Conservation (phyloP, 2,797 vertebrate species). For the Mallotus villosus region DNA sequence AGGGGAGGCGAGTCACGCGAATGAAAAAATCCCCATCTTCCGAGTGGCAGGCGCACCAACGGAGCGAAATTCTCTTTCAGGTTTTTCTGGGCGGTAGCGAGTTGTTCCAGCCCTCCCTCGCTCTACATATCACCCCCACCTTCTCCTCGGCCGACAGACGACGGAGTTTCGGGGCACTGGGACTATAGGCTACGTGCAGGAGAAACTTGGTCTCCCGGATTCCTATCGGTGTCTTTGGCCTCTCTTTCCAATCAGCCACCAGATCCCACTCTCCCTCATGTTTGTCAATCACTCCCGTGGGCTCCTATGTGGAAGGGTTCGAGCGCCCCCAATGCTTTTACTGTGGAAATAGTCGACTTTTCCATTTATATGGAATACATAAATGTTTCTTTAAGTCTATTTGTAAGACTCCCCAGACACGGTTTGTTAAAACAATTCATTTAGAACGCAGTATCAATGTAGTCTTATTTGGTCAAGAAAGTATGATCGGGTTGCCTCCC, state of each 20-base stretch:
- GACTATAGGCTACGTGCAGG: conserved; percentile 29
- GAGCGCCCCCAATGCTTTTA: conserved; percentile 39
- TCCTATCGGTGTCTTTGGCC: conserved; percentile 37
- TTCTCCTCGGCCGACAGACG: background rate
- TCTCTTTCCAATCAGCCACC: background rate
- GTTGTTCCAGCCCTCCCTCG: conserved; percentile 56
- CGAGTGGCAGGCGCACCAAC: conserved; percentile 67
- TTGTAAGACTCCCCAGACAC: background rate
- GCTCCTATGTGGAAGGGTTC: conserved; percentile 21
- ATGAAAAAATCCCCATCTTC: conserved; percentile 69
- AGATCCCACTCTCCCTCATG: background rate
- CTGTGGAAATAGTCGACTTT: background rate
- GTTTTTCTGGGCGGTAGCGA: conserved; percentile 53
- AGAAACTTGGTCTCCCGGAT: conserved; percentile 61
- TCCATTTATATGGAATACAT: background rate
- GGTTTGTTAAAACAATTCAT: too few species aligned
- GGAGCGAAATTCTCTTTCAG: conserved; percentile 62
- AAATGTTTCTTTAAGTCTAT: background rate
- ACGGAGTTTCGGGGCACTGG: conserved; percentile 42
- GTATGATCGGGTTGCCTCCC: background rate
- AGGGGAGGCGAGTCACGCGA: conserved; percentile 2
- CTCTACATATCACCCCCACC: conserved; percentile 17
- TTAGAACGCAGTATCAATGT: background rate
- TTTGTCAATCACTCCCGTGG: background rate
- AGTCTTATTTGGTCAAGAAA: background rate